Evolutionary conservation across 2,888 invertebrate genomes (phyloP), one percentile per base, ranked within the genome.

Genomic region (Chironomus riparius): DNA sequence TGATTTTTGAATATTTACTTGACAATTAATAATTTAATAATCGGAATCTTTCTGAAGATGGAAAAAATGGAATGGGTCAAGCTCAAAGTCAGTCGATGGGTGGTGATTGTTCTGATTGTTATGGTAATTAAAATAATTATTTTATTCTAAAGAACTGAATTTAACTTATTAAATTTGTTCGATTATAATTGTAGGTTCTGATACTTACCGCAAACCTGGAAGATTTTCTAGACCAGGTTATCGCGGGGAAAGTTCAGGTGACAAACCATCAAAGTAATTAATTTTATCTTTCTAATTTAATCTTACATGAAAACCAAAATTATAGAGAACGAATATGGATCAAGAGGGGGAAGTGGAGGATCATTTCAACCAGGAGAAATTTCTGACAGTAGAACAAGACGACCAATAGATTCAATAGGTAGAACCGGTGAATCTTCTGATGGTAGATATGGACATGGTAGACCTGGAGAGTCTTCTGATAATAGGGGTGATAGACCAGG

Each of bases 51-150:
- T n/a, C 22, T 68, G 2, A 22, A 94, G 93, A 88, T 85, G 93
- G 93, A 68, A 88, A 86, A 78, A 90, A 90, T 81, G 94, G 94
- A 76, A 93, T 94, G 92, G 94, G 94, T 0, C 93, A 93, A 85
- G 94, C 94, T 0, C 94, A 94, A 84, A 93, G 93, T 83, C 94
- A 94, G 83, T 91, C 92, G 70, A 87, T 89, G 77, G 88, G 89
- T 72, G 88, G 61, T 47, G 87, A 87, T 77, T 92, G 92, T 79
- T 89, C 89, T n/a, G 91, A 88, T 69, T 92, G 91, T 81, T 83
- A 85, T 62, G 86, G 85, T 69, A 82, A n/a, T n/a, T n/a, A n/a
- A 50, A 5, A 10, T 38, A 38, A 56, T 50, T 5, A 38, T 1
- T 10, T 38, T 2, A 38, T 38, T 38, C 38, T 28, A 5, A 22